phyloP scores from a whole-genome alignment of 2,888 invertebrate genomes.

The Andrena flavipes region DNA sequence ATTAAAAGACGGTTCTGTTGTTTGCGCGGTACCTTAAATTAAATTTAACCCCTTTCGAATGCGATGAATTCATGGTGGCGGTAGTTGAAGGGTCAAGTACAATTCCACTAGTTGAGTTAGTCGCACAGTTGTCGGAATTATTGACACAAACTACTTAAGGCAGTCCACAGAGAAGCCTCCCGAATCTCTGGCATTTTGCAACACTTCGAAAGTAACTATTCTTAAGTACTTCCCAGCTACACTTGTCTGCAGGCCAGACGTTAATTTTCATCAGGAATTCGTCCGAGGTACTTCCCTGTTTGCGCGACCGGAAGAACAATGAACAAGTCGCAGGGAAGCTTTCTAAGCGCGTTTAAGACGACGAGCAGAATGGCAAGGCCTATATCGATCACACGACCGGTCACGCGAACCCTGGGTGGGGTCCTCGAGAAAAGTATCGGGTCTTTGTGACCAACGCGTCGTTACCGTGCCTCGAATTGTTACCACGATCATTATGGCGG shows the following conservation, averaged over 20 bases:
- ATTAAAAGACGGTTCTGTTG: conserved; percentile 29
- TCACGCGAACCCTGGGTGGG: conserved; percentile 78
- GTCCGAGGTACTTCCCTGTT: background rate
- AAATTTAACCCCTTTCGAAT: conserved; percentile 3
- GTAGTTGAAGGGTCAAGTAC: no score
- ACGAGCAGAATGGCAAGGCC: conserved; percentile 36
- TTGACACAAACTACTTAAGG: no score
- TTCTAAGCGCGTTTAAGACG: conserved; percentile 48
- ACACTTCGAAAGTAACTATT: no score
- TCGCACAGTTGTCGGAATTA: background rate
- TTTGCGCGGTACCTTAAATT: conserved; percentile 5
- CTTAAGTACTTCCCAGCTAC: no score
- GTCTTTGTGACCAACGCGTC: conserved; percentile 48
- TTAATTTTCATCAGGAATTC: no score
- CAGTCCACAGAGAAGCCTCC: no score
- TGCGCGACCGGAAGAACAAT: background rate
- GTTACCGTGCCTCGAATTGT: conserved; percentile 56
- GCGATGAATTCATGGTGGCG: background rate
- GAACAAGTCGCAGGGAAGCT: conserved; percentile 33
- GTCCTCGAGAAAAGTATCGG: conserved; percentile 59
- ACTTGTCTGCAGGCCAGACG: no score
- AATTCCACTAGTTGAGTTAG: background rate
- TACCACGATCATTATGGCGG: conserved; percentile 43
- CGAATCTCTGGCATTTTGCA: no score
- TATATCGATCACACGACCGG: conserved; percentile 76